phyloP scores from a whole-genome alignment of 2,113 vertebrate species.

The Pan troglodytes region NHGRI_mPanTro3-v2.1_pri NC_072419.2:58942501-58943000 shows the following conservation, averaged over 20 bases:
- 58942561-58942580: not conserved
- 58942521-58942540: not conserved
- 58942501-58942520: not conserved
- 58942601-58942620: not conserved
- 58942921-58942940: not conserved
- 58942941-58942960: not conserved
- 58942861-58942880: not conserved
- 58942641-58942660: not conserved
- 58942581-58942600: not conserved
- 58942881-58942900: not conserved
- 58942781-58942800: not conserved
- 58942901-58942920: not conserved
- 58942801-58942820: not conserved
- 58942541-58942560: not conserved
- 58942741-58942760: not conserved
- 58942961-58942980: not conserved
- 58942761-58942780: not conserved
- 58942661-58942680: rapidly evolving
- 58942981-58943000: not conserved
- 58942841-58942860: constrained; percentile 25
- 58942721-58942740: not conserved
- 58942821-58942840: constrained; percentile 40
- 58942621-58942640: not conserved
- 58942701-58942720: not conserved
- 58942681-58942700: not conserved